These are phyloP conservation scores for Callinectes sapidus DNA, from an alignment of 2,888 invertebrate genomes.

Conservation along the genomic window DNA sequence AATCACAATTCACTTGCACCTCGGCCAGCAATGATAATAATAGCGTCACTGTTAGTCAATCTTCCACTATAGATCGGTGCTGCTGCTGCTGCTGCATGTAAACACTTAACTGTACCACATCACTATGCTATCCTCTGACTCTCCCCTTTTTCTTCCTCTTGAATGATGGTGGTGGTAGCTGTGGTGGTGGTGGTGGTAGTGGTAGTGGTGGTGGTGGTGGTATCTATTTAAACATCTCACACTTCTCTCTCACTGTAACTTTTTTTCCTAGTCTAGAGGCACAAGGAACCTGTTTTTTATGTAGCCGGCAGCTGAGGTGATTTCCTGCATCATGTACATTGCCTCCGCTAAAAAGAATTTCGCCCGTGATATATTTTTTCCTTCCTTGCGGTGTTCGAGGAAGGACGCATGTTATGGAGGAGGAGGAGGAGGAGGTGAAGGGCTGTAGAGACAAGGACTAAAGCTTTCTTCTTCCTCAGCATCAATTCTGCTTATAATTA, in stretches of 20 bases:
- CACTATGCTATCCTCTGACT: no score
- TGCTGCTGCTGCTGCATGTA: no score
- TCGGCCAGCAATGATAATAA: no score
- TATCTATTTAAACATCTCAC: background rate
- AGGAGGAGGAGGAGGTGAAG: background rate
- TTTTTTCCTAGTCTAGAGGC: background rate
- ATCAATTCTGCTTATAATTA: background rate
- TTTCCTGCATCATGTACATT: background rate
- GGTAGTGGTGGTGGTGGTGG: conserved; percentile 7
- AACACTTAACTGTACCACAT: no score
- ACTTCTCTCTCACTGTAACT: background rate
- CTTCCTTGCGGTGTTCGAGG: background rate
- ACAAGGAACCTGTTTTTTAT: background rate
- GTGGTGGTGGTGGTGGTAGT: background rate
- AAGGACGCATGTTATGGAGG: background rate
- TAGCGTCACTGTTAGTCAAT: no score
- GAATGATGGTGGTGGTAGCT: background rate
- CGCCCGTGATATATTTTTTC: background rate
- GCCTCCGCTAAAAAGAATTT: background rate
- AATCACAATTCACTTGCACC: no score
- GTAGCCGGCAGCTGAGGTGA: background rate
- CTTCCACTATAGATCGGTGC: no score
- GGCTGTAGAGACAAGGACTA: background rate
- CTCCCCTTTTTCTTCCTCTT: background rate
- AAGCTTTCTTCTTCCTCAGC: background rate